Evolutionary conservation across 2,888 invertebrate species (phyloP).

Genomic region (Sialis lutaria): DNA sequence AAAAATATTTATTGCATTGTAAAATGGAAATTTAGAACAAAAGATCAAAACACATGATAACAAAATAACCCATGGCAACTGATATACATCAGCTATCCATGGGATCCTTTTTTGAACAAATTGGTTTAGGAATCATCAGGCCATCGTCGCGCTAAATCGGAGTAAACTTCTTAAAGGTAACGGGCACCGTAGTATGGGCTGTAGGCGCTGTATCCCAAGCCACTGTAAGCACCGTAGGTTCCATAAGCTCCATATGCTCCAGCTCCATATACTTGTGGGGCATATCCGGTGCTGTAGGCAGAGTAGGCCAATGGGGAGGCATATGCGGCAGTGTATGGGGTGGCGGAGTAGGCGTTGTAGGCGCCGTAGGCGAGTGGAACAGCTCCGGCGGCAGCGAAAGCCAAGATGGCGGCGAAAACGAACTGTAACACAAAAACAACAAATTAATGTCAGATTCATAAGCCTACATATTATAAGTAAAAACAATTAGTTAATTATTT

Average conservation of each 20-base stretch:
- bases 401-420: slow-evolving; percentile 6
- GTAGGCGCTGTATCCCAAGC: too few relatives aligned
- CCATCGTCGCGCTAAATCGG: not conserved
- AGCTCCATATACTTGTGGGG: not conserved
- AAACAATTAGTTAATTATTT: too few relatives aligned
- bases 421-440: slow-evolving; percentile 3
- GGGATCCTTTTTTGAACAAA: not conserved
- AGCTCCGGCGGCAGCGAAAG: slow-evolving; percentile 7
- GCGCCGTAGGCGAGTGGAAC: slow-evolving; percentile 7
- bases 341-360: slow-evolving; percentile 4
- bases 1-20: too few relatives aligned
- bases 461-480: too few relatives aligned
- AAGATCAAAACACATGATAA: too few relatives aligned
- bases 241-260: too few relatives aligned
- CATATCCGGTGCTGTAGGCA: not conserved
- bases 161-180: not conserved
- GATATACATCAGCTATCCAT: too few relatives aligned
- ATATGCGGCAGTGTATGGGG: not conserved
- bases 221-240: too few relatives aligned
- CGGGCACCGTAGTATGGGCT: not conserved
- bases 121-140: not conserved
- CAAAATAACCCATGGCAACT: too few relatives aligned
- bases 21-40: too few relatives aligned
- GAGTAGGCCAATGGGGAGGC: not conserved
- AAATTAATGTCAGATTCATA: too few relatives aligned